Evolutionary conservation across 2,797 vertebrate species (phyloP).

Genomic region (Chromobotia macracanthus): DNA sequence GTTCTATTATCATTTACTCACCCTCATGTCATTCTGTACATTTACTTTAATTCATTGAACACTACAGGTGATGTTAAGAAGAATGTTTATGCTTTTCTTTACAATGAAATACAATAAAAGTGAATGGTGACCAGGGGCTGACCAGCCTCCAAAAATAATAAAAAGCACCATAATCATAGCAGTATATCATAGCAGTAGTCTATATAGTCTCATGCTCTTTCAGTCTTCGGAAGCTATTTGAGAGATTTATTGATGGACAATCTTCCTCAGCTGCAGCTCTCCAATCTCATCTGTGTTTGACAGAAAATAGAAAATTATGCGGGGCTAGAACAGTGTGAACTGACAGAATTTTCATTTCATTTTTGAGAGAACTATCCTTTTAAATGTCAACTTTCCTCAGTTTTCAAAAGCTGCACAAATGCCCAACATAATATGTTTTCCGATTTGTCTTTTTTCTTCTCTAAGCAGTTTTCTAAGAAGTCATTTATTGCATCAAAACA

Average conservation of each 20-base stretch:
- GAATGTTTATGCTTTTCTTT: background rate
- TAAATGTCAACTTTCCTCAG: too few relatives aligned
- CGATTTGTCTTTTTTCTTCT: background rate
- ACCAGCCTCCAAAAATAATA: background rate
- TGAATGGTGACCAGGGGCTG: background rate
- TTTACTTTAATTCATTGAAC: background rate
- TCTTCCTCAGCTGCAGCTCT: background rate
- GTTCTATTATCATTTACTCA: background rate
- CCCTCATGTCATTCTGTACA: background rate
- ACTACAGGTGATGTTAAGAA: background rate
- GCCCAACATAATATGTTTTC: background rate
- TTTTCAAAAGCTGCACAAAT: too few relatives aligned
- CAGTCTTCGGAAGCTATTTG: background rate
- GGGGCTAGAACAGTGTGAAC: too few relatives aligned
- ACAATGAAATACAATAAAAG: background rate
- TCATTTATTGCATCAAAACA: conserved; percentile 28
- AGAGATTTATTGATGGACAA: background rate
- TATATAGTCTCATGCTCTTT: background rate
- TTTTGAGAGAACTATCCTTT: too few relatives aligned
- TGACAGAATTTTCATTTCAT: too few relatives aligned
- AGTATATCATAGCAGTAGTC: background rate
- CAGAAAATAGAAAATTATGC: background rate
- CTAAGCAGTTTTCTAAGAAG: conserved; percentile 6
- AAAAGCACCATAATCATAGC: background rate
- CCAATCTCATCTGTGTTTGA: background rate